Conservation (phyloP, 2,888 invertebrate genomes). For the Oligia latruncula region DNA sequence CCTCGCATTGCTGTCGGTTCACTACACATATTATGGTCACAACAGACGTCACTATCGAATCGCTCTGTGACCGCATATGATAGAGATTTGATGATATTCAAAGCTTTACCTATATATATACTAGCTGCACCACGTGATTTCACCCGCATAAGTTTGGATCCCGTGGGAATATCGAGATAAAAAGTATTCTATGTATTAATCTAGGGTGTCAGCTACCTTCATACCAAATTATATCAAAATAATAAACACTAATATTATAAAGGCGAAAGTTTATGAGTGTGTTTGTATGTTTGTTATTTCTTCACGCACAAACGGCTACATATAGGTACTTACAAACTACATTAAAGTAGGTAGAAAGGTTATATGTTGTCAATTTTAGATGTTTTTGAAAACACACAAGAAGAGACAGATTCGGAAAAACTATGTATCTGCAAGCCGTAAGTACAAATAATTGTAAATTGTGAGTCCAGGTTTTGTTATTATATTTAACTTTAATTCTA, state of each 20-base stretch:
- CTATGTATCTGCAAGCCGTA: not conserved
- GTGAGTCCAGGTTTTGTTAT: not conserved
- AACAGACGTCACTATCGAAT: not conserved
- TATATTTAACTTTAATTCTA: too few species aligned
- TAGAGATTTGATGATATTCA: constrained; percentile 5
- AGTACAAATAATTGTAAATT: not conserved
- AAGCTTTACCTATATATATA: not conserved
- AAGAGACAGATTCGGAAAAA: not conserved
- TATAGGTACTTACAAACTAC: not conserved
- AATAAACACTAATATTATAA: too few species aligned
- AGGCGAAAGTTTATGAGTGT: too few species aligned
- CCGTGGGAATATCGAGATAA: too few species aligned
- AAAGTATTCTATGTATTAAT: too few species aligned
- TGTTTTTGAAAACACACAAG: not conserved
- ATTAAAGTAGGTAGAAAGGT: not conserved
- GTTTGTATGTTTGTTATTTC: too few species aligned
- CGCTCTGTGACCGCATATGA: not conserved
- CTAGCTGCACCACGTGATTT: too few species aligned
- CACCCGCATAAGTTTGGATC: too few species aligned
- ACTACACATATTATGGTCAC: constrained; percentile 31
- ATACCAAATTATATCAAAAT: too few species aligned
- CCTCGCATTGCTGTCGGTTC: not conserved
- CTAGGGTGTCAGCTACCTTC: too few species aligned
- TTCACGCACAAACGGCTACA: too few species aligned
- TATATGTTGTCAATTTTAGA: not conserved